Evolutionary conservation across 2,888 invertebrate genomes (phyloP), one percentile per base, ranked within the genome.

Genomic region (Lathronympha strigana): DNA sequence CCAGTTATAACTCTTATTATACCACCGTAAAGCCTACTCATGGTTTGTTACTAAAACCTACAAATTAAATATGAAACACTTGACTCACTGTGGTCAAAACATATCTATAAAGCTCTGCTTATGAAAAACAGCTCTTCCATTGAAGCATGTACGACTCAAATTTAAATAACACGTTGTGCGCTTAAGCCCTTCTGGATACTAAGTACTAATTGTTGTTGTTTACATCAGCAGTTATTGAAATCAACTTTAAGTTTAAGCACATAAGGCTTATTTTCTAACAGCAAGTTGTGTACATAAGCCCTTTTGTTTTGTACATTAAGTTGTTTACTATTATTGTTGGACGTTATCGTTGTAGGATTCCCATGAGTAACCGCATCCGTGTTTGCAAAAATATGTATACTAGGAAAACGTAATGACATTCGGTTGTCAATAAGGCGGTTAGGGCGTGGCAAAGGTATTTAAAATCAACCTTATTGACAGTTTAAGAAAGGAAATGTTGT

Each of bases 301-400:
- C 1, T 21, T 43, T 11, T 21, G 43, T 31, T 11, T 21, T 2
- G 23, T 31, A 15, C 40, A 31, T 11, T 6, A 15, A 63, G 40
- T 58, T 63, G 63, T 63, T 63, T 58, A 51, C 57, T 63, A 55
- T 55, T 55, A 58, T 43, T 31, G 33, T 19, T 15, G 15, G 9
- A 6, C 36, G 38, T 45, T 63, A 58, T 58, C 63, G 43, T 51
- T 43, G 63, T 40, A 36, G 33, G 49, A 63, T 43, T 63, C 63
- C 63, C 63, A 50, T 63, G 63, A 43, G 13, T 21, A 6, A 43
- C 43, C 54, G 25, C 57, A 63, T 63, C 63, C 57, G 57, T 49
- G 17, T 50, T 23, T 40, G 47, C 19, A 51, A 21, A 23, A 43
- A 57, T 51, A 51, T 51, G 21, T 33, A 11, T 53, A 21, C 31